Evolutionary conservation across 2,113 vertebrate genomes (phyloP), one percentile per base, ranked within the genome.

Genomic region (Pyxicephalus adspersus): DNA sequence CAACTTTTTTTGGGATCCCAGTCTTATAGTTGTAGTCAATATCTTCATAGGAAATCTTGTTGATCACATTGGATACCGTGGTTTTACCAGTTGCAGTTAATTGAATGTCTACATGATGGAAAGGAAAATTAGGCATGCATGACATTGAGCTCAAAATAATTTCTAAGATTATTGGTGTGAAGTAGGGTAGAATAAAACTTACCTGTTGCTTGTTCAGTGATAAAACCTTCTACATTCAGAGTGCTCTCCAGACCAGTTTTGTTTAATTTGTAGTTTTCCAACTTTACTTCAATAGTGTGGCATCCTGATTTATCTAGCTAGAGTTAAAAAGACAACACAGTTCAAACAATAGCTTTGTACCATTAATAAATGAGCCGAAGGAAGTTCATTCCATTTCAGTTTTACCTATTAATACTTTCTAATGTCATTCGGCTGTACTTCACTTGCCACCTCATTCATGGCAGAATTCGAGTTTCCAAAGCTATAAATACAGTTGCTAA

Each of bases 201-300:
- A 89, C 88, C 88, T 87, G 87, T 89, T 80, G 85, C 86, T 52
- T 83, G 84, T 81, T 89, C 88, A 83, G 83, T 88, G 70, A 89
- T 76, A 52, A 72, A 84, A 76, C 84, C 86, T 19, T 76, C 60
- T 74, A 23, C 86, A 64, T 89, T 83, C 52, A 88, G 57, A 63
- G 82, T 81, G 78, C 85, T 87, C 57, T 85, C 82, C 1, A 82
- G 22, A 0, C 85, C 29, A 86, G 19, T 55, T 1, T 26, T 15
- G 3, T 51, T 77, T 6, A 77, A 17, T 19, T 26, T 54, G 8
- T 34, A 54, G 0, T 11, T 2, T 20, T 20, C 75, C 22, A 51
- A n/a, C 20, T 54, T 22, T 6, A 77, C 2, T 29, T 66, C 75
- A 15, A 50, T 25, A 13, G 63, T 55, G 5, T 25, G 34, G 29